Percentiles rank a stretch among this genome's conserved stretches.
Conservation (phyloP, 92 coral and sea anemone genomes). For the Blastomussa wellsi region DNA sequence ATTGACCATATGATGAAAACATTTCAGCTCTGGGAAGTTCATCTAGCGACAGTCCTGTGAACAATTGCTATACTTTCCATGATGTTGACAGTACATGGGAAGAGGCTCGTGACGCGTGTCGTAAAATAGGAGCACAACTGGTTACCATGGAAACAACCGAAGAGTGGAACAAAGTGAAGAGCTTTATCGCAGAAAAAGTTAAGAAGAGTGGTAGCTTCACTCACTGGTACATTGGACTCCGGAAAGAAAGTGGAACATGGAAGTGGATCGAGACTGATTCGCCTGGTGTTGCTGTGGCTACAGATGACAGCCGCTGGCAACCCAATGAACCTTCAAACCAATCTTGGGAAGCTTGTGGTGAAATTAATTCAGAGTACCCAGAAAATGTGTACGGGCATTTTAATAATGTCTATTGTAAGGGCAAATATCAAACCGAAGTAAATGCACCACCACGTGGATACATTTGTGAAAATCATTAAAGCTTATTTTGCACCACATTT, state of each 20-base stretch:
- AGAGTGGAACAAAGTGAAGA: neutral
- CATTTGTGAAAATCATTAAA: too few relatives aligned
- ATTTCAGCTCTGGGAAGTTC: neutral
- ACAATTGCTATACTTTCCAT: neutral
- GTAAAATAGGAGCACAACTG: neutral
- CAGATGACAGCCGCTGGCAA: neutral
- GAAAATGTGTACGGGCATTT: too few relatives aligned
- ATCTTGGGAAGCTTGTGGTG: too few relatives aligned
- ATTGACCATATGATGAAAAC: neutral
- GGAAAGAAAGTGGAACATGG: neutral
- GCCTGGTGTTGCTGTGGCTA: neutral
- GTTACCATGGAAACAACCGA: neutral
- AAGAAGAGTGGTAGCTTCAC: neutral
- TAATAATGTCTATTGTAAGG: too few relatives aligned
- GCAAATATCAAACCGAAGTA: too few relatives aligned
- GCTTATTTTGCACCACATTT: too few relatives aligned
- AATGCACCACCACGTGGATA: too few relatives aligned
- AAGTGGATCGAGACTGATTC: neutral
- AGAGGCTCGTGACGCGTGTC: neutral
- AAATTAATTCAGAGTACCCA: too few relatives aligned
- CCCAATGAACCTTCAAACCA: too few relatives aligned
- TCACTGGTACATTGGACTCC: neutral
- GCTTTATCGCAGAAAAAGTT: neutral
- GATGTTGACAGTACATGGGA: neutral
- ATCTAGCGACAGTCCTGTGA: neutral